Percentiles rank a stretch among this genome's conserved stretches.
These are phyloP conservation scores for Loxodonta africana DNA, from an alignment of 2,113 vertebrate genomes.

Conservation along the genomic window DNA sequence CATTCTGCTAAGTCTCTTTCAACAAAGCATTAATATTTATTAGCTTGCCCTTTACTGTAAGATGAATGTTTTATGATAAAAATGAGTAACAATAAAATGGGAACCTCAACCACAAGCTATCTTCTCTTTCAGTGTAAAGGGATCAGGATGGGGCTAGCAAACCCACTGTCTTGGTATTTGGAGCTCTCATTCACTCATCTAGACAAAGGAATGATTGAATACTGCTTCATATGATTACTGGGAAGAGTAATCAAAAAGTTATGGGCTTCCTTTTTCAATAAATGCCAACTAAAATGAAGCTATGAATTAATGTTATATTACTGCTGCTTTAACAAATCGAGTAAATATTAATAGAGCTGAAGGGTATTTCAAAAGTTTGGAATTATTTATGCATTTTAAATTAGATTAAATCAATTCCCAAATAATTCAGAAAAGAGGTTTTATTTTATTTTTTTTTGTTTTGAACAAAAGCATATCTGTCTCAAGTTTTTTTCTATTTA, in stretches of 20 bases:
- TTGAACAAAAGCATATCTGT: conserved; percentile 66
- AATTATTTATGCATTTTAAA: conserved; percentile 49
- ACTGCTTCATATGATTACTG: background rate
- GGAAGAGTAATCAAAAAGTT: conserved; percentile 27
- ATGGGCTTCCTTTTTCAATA: conserved; percentile 15
- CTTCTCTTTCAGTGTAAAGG: conserved; percentile 48
- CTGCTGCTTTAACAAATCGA: conserved; percentile 42
- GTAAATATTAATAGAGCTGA: background rate
- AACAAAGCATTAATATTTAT: conserved; percentile 47
- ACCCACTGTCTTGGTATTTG: background rate
- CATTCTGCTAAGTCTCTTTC: background rate
- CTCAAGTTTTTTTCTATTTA: conserved; percentile 42
- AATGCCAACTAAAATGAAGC: conserved; percentile 5
- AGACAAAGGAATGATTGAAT: conserved; percentile 44
- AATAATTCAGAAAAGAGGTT: conserved; percentile 30
- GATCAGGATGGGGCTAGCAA: background rate
- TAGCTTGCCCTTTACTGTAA: background rate
- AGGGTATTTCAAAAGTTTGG: background rate
- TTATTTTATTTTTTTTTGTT: background rate
- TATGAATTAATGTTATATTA: conserved; percentile 22
- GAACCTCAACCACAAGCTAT: conserved; percentile 32
- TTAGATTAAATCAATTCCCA: conserved; percentile 50
- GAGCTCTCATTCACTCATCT: background rate
- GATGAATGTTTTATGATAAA: conserved; percentile 76
- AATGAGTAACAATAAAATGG: conserved; percentile 58